Conservation (phyloP, 2,113 vertebrate genomes). For the Ancistrus triradiatus region DNA sequence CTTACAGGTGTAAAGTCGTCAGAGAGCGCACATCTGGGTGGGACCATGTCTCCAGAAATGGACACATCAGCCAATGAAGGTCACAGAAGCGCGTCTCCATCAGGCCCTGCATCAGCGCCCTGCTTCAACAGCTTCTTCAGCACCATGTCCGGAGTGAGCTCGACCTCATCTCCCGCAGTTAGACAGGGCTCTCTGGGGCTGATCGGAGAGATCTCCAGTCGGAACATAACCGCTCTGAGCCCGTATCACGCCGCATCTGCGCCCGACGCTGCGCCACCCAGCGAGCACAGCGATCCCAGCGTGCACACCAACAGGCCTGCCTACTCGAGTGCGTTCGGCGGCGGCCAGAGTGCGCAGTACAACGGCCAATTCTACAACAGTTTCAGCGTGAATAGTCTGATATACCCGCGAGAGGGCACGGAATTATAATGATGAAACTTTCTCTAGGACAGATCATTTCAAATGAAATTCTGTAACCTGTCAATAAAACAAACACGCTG, state of each 20-base stretch:
- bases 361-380: slow-evolving; percentile 84
- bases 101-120: slow-evolving; percentile 65
- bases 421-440: slow-evolving; percentile 73
- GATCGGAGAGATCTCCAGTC: slow-evolving; percentile 69
- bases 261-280: slow-evolving; percentile 34
- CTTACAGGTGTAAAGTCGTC: slow-evolving; percentile 63
- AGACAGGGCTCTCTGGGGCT: slow-evolving; percentile 68
- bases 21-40: slow-evolving; percentile 74
- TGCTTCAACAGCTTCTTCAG: slow-evolving; percentile 92
- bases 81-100: slow-evolving; percentile 76
- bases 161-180: slow-evolving; percentile 56
- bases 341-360: slow-evolving; percentile 80
- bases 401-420: slow-evolving; percentile 86
- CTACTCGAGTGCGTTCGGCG: slow-evolving; percentile 84
- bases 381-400: slow-evolving; percentile 93
- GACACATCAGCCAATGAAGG: slow-evolving; percentile 66
- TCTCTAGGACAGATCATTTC: no score
- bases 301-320: slow-evolving; percentile 72
- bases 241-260: slow-evolving; percentile 59
- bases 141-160: slow-evolving; percentile 78
- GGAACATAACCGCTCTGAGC: slow-evolving; percentile 74
- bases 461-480: no score
- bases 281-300: slow-evolving; percentile 67
- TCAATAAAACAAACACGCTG: no score
- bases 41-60: slow-evolving; percentile 75